A percentile compares a stretch with the other conserved stretches of the same genome.
Conservation (phyloP, 2,113 vertebrate species). For the Paradoxurus hermaphroditus region DNA sequence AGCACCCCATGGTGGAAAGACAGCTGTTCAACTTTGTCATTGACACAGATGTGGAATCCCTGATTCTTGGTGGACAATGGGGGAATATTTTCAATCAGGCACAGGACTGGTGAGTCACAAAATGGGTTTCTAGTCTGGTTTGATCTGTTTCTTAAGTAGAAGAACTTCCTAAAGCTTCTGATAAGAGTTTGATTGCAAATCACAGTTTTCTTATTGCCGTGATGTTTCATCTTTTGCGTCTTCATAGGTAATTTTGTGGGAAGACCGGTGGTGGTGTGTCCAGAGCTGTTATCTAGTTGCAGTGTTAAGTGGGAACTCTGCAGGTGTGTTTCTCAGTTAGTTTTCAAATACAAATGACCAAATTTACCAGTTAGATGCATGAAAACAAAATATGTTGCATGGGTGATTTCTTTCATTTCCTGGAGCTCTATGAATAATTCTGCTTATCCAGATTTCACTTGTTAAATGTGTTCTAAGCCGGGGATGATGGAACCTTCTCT, state of each 20-base stretch:
- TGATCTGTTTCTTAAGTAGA: background rate
- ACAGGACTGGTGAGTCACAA: background rate
- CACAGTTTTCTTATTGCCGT: background rate
- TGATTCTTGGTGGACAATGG: background rate
- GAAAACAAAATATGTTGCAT: background rate
- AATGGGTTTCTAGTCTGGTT: background rate
- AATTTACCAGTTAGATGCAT: background rate
- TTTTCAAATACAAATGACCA: constrained; percentile 25
- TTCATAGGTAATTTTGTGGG: background rate
- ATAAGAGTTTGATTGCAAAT: background rate
- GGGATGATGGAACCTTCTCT: background rate
- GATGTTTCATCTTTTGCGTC: background rate
- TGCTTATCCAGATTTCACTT: constrained; percentile 8
- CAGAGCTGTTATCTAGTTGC: background rate
- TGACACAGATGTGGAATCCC: background rate
- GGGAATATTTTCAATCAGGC: background rate
- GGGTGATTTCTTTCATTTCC: background rate
- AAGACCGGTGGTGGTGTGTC: background rate
- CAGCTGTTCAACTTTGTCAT: background rate
- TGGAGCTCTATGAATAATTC: background rate
- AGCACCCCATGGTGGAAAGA: background rate
- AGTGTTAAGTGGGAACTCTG: background rate
- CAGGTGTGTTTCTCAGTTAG: constrained; percentile 12
- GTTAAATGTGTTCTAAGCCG: constrained; percentile 15
- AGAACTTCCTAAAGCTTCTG: background rate